Percentiles rank a stretch among this genome's conserved stretches.
Conservation (phyloP, 2,888 invertebrate genomes). For the Oxystoma pomonae region DNA sequence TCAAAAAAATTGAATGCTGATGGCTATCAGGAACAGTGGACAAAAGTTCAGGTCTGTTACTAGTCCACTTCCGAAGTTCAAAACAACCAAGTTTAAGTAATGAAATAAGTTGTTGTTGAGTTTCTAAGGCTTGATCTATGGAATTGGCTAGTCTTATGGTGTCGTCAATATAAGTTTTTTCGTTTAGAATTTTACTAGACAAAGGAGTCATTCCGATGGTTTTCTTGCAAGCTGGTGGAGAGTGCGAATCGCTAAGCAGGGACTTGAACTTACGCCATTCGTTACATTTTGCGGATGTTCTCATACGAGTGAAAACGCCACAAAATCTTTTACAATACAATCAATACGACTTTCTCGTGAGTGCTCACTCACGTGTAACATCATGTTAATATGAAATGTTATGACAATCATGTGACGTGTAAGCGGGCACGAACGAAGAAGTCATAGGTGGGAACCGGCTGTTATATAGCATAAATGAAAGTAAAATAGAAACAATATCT, state of each 20-base stretch:
- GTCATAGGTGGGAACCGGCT: constrained; percentile 6
- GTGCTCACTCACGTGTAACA: too few species aligned
- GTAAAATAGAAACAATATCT: constrained; percentile 7
- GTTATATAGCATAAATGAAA: constrained; percentile 6
- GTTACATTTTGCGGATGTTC: constrained; percentile 6
- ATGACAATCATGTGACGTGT: too few species aligned
- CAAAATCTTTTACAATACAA: constrained; percentile 12
- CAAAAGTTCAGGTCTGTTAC: constrained; percentile 5
- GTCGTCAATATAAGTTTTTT: constrained; percentile 8
- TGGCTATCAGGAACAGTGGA: background rate
- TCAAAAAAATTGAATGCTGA: background rate
- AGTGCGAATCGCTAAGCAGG: constrained; percentile 5
- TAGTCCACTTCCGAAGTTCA: constrained; percentile 9
- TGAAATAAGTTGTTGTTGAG: constrained; percentile 3
- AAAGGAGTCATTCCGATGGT: constrained; percentile 1
- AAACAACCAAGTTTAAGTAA: constrained; percentile 2
- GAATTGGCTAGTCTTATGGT: background rate
- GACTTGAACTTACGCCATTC: constrained; percentile 8
- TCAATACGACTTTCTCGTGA: too few species aligned
- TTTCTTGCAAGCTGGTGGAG: constrained; percentile 1
- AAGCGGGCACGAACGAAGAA: too few species aligned
- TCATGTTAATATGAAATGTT: too few species aligned
- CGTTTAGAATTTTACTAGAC: background rate
- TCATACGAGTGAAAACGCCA: constrained; percentile 11
- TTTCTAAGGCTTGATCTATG: background rate